Base-by-base conservation (phyloP, 2,888 invertebrate species). In the Chrysolina americana region DNA sequence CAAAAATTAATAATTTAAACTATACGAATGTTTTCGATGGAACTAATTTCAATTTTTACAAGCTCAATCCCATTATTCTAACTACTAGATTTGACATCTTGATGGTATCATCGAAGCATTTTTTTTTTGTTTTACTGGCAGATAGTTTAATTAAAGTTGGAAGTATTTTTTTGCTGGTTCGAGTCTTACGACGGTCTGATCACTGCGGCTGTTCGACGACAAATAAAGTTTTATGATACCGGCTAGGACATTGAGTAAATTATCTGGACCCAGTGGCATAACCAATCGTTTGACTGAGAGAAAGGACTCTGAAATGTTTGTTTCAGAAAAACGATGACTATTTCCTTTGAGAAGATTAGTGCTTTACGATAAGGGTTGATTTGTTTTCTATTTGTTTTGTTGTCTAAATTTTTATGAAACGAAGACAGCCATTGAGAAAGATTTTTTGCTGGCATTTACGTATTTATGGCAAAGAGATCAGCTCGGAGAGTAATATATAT, bases 151-250 rank as follows among this genome's bases (percentile, higher is more conserved):
- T 75, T 75, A 75, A 75, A 72, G 71, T 65, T 75, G 63, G 53
- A 63, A 23, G 41, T 75, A 75, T 72, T 73, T 75, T 75, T 72
- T 68, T 71, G 69, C 63, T 75, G 75, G 72, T 75, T 70, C 63
- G 63, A 17, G 69, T 63, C 70, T 63, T 70, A 70, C 47, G 63
- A n/a, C 36, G 19, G 63, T 62, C 63, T 47, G 44, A 62, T 23
- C 21, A 47, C 63, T 56, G 41, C 62, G 21, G 47, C 48, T 47
- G 48, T 48, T 50, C 59, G 75, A 70, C 72, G 72, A 75, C 75
- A 75, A 75, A 75, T 75, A 75, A 72, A 75, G 72, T 75, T 75
- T 75, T 75, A 75, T 66, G 68, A 69, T 75, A 72, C 75, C 75
- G 72, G 70, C 72, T 68, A 72, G 65, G 70, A 72, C 66, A 62